Evolutionary conservation across 2,797 vertebrate species (phyloP), one percentile per base, ranked within the genome.

Genomic region (Philypnodon macrostomus): DNA sequence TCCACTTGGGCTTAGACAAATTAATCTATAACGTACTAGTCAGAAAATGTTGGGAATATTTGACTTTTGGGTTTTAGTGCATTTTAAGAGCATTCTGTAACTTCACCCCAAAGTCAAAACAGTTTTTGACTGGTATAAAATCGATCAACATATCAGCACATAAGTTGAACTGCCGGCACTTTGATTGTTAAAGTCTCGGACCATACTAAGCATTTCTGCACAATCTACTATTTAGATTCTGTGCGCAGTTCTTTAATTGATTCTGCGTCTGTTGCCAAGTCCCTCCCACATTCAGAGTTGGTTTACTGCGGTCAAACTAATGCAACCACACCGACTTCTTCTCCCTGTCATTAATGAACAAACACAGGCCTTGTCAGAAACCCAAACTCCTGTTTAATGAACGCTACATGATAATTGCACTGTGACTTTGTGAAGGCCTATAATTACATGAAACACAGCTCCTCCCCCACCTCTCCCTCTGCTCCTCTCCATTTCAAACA

Each of bases 401-500:
- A 52, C 19, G 19, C 27, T n/a, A 45, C 32, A 39, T 30, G 46
- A 14, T 33, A 40, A 53, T 48, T 24, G 24, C 5, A 0, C 14
- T 12, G 10, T 7, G 35, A 12, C 6, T 21, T 11, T 64, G 58
- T 45, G 14, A 45, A 53, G 30, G 57, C 44, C 16, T 60, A 27
- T 39, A 29, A 63, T 17, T 37, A 38, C 40, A 47, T 21, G 39
- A 64, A 23, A 35, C 29, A 45, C 46, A 14, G 16, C 30, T 14
- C 51, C 30, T 23, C 33, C 39, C 17, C 38, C 8, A n/a, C 17
- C 12, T 3, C 30, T 15, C 6, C 13, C 18, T 7, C 33, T 15
- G 40, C 13, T 35, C 26, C 40, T 26, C 21, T 5, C 15, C 9
- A 7, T 32, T 42, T 33, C 13, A n/a, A n/a, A n/a, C n/a, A n/a